A percentile compares a stretch with the other conserved stretches of the same genome.
phyloP scores from a whole-genome alignment of 2,797 vertebrate species.

The Etheostoma nigrum region DNA sequence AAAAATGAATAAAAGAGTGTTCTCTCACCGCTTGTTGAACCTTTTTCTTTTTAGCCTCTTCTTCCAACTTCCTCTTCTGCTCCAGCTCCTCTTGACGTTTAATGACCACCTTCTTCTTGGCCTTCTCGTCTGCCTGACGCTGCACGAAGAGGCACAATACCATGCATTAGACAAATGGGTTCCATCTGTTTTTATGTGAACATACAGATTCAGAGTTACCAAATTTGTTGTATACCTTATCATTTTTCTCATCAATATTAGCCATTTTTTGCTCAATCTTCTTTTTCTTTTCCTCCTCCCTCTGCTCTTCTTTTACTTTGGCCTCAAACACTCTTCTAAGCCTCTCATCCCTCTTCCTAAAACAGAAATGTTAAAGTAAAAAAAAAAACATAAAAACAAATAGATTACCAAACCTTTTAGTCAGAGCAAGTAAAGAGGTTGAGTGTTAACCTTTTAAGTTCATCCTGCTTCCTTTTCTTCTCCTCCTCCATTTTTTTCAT shows the following conservation, averaged over 20 bases:
- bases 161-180: neutral
- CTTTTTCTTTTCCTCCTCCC: constrained; percentile 94
- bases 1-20: neutral
- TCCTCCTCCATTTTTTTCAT: constrained; percentile 95
- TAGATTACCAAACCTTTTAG: neutral
- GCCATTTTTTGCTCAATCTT: constrained; percentile 92
- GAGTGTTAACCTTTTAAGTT: constrained; percentile 88
- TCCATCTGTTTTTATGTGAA: neutral
- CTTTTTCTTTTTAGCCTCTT: constrained; percentile 85
- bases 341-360: constrained; percentile 93
- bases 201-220: neutral
- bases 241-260: constrained; percentile 91
- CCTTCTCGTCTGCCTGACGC: constrained; percentile 85
- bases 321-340: constrained; percentile 91
- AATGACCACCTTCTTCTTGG: constrained; percentile 78
- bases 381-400: neutral
- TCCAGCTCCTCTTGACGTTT: constrained; percentile 87
- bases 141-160: constrained; percentile 49
- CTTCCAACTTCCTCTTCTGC: constrained; percentile 88
- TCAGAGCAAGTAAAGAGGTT: neutral
- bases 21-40: constrained; percentile 75
- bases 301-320: constrained; percentile 91
- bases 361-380: neutral
- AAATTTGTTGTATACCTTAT: constrained; percentile 85
- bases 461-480: constrained; percentile 90